Evolutionary conservation across 2,888 invertebrate genomes (phyloP), one percentile per base, ranked within the genome.

Genomic region (Orchesellides sinensis): DNA sequence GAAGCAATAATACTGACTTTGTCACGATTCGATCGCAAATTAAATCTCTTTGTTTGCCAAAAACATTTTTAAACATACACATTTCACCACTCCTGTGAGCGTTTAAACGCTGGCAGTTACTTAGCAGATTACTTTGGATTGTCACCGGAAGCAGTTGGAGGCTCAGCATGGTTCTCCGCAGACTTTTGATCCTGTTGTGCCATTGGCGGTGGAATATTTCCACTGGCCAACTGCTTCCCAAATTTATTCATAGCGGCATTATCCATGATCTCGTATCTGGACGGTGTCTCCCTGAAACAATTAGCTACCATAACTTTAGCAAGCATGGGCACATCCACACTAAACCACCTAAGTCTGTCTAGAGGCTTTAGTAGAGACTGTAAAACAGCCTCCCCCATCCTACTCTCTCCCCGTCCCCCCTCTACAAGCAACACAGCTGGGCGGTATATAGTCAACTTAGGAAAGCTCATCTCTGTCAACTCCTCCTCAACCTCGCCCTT

Each of bases 401-500:
- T 63, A 12, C 83, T 63, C 56, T 89, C 88, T 54, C 85, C 78
- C 63, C 89, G 59, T 21, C 88, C 87, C n/a, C 88, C 88, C 5
- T 87, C 72, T 0, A 89, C 80, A 10, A 89, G 61, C 6, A 83
- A 69, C 10, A 70, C 10, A 5, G 82, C 86, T 3, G 89, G 89
- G 12, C 89, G 83, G 73, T 88, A 89, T 35, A 89, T 88, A 23
- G 87, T 86, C 12, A 89, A 73, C 12, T 85, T 75, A 6, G 86
- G 72, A 79, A 89, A 89, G 8, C 77, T 83, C 72, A 89, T 65
- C 0, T 85, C 83, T 12, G 83, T 84, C 17, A 89, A 70, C 63
- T 85, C 80, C 29, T 87, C 86, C 74, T 89, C 89, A 5, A 85
- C 84, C 72, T 88, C 85, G 6, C 89, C 92, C 89, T 92, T 92